Conservation (phyloP, 92 coral and sea anemone species). For the Parazoanthus darwini region DNA sequence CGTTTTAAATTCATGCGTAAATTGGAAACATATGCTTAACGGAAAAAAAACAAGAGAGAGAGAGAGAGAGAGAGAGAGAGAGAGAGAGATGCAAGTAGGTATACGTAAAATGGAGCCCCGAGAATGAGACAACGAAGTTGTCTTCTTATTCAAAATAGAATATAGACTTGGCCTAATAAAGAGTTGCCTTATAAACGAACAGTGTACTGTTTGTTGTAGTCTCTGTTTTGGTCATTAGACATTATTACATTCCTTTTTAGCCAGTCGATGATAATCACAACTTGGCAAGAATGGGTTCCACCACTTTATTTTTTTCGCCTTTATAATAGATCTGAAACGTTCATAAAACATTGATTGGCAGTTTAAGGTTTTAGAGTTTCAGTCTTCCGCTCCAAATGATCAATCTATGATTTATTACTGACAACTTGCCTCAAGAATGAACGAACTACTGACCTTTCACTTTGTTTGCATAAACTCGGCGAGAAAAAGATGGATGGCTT, state of each 20-base stretch:
- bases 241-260: too few relatives aligned
- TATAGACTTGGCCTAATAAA: too few relatives aligned
- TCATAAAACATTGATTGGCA: neutral
- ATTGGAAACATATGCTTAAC: neutral
- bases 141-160: too few relatives aligned
- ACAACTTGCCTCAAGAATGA: neutral
- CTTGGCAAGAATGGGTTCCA: neutral
- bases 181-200: too few relatives aligned
- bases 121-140: too few relatives aligned
- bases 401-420: neutral
- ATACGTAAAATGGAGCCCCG: too few relatives aligned
- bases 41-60: too few relatives aligned
- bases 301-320: too few relatives aligned
- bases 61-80: neutral
- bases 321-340: neutral
- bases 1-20: neutral
- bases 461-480: neutral
- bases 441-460: neutral
- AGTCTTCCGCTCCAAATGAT: neutral
- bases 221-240: too few relatives aligned
- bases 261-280: too few relatives aligned
- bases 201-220: too few relatives aligned
- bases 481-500: neutral
- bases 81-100: neutral
- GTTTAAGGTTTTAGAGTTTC: neutral